Percentiles rank a stretch among this genome's conserved stretches.
Conservation (phyloP, 2,888 invertebrate genomes). For the Rotaria magnacalcarata region DNA sequence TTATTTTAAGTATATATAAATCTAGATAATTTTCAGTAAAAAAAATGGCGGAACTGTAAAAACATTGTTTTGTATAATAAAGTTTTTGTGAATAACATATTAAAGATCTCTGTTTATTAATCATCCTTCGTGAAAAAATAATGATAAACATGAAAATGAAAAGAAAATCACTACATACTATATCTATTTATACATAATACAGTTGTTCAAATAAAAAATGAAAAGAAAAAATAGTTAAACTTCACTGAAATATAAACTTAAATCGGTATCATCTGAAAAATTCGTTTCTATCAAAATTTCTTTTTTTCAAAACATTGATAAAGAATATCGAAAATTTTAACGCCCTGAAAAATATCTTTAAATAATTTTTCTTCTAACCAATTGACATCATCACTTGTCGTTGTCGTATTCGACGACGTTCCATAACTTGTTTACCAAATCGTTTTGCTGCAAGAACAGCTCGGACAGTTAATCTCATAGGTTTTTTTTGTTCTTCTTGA, state of each 20-base stretch:
- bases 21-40: too few relatives aligned
- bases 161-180: neutral
- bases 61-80: too few relatives aligned
- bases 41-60: too few relatives aligned
- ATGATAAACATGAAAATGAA: neutral
- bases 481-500: slow-evolving; percentile 26
- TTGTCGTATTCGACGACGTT: slow-evolving; percentile 2
- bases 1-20: too few relatives aligned
- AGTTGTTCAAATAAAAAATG: slow-evolving; percentile 1
- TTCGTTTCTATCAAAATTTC: neutral
- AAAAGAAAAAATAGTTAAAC: neutral
- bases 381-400: neutral
- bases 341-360: neutral
- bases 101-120: slow-evolving; percentile 1
- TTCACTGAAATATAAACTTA: neutral
- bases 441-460: neutral
- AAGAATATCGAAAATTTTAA: neutral
- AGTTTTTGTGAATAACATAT: neutral
- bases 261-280: neutral
- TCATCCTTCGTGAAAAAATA: slow-evolving; percentile 22
- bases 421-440: slow-evolving; percentile 7
- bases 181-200: slow-evolving; percentile 23
- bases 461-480: neutral
- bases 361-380: neutral
- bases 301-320: neutral